Percentiles rank a stretch among this genome's conserved stretches.
phyloP scores from a whole-genome alignment of 1,140 invertebrate genomes.

The Pseudomyrmex gracilis region DNA sequence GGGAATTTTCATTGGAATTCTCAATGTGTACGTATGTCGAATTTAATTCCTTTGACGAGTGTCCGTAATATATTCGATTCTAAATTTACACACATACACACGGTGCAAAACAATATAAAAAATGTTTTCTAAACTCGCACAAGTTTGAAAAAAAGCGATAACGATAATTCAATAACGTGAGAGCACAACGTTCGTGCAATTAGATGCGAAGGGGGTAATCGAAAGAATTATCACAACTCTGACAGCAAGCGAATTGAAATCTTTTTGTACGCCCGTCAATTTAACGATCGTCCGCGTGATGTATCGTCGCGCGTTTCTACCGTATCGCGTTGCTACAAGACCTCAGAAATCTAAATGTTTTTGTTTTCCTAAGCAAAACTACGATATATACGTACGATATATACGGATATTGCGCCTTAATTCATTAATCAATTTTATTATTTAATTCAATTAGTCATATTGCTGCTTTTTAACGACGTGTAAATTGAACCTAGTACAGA shows the following conservation, averaged over 20 bases:
- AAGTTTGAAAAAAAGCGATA: conserved; percentile 28
- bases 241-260: conserved; percentile 69
- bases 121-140: conserved; percentile 3
- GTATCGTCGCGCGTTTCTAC: conserved; percentile 25
- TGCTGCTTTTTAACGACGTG: conserved; percentile 30
- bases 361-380: conserved; percentile 2
- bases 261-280: conserved; percentile 70
- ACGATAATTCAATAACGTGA: conserved; percentile 45
- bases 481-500: background rate
- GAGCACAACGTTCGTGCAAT: conserved; percentile 36
- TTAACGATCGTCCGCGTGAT: conserved; percentile 38
- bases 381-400: background rate
- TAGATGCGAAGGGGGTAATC: conserved; percentile 48
- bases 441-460: conserved; percentile 40
- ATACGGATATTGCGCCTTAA: background rate
- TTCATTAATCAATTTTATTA: conserved; percentile 42
- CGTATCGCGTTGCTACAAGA: conserved; percentile 31
- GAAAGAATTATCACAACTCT: conserved; percentile 58
- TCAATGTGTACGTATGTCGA: conserved; percentile 18
- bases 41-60: no score
- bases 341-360: conserved; percentile 25
- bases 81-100: background rate
- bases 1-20: conserved; percentile 67
- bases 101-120: background rate
- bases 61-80: background rate